Conservation (phyloP, 2,888 invertebrate species). For the Orthosia incerta region DNA sequence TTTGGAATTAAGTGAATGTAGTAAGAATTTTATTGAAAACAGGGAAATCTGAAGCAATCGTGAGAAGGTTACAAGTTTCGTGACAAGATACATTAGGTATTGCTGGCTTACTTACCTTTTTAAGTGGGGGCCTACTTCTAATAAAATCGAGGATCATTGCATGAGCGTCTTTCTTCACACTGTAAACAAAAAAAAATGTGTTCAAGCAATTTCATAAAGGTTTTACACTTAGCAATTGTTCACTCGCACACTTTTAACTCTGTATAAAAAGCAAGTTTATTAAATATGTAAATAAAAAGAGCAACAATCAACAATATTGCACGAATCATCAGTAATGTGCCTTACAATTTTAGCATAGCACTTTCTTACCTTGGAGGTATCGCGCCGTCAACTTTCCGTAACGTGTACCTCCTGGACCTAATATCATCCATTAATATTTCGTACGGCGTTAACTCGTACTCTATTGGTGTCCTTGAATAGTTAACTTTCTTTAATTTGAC, state of each 20-base stretch:
- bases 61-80: not conserved
- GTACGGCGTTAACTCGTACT: slow-evolving; percentile 98
- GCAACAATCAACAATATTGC: not conserved
- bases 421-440: slow-evolving; percentile 99
- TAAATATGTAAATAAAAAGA: not conserved
- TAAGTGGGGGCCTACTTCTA: slow-evolving; percentile 97
- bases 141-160: slow-evolving; percentile 99
- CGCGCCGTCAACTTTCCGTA: slow-evolving; percentile 96
- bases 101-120: slow-evolving; percentile 92
- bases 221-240: slow-evolving; percentile 5
- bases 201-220: not conserved
- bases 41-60: not conserved
- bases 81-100: not conserved
- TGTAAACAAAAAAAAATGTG: slow-evolving; percentile 73
- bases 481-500: slow-evolving; percentile 97
- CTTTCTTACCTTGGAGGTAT: slow-evolving; percentile 91
- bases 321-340: not conserved
- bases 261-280: not conserved
- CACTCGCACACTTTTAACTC: not conserved
- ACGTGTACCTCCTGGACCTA: slow-evolving; percentile 96
- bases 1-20: too few species aligned
- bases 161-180: slow-evolving; percentile 98
- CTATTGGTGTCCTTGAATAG: slow-evolving; percentile 94
- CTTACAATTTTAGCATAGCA: not conserved
- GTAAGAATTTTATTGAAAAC: not conserved